A percentile compares a stretch with the other conserved stretches of the same genome.
Evolutionary conservation across 2,113 vertebrate species (phyloP).

Genomic region (Pimephales promelas): DNA sequence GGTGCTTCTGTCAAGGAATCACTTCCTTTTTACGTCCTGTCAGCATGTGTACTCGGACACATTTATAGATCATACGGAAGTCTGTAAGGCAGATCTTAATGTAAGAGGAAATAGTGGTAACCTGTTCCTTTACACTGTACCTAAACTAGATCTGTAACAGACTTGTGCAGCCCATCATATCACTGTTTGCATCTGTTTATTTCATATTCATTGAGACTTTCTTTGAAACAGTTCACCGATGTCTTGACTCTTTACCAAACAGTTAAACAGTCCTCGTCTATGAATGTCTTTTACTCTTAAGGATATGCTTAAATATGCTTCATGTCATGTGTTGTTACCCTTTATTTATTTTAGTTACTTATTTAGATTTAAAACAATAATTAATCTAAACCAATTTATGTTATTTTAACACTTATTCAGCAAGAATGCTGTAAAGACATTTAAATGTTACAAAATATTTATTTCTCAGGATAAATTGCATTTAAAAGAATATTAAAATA

Average conservation of each 20-base stretch:
- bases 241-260: not conserved
- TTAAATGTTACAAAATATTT: not conserved
- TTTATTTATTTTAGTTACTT: not conserved
- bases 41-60: not conserved
- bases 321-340: not conserved
- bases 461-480: not conserved
- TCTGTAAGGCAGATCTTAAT: conserved; percentile 27
- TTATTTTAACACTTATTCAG: not conserved
- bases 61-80: conserved; percentile 42
- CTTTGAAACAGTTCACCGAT: not conserved
- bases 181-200: not conserved
- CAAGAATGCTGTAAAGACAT: not conserved
- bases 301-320: not conserved
- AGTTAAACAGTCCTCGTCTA: not conserved
- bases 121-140: not conserved
- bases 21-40: conserved; percentile 46
- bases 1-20: conserved; percentile 3
- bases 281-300: not conserved
- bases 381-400: not conserved
- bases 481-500: not conserved
- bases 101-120: conserved; percentile 39
- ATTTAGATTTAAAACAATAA: not conserved
- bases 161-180: not conserved
- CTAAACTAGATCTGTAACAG: not conserved
- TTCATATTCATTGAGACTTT: not conserved